Conservation (phyloP, 2,888 invertebrate genomes). For the Drosophila anomalata region DNA sequence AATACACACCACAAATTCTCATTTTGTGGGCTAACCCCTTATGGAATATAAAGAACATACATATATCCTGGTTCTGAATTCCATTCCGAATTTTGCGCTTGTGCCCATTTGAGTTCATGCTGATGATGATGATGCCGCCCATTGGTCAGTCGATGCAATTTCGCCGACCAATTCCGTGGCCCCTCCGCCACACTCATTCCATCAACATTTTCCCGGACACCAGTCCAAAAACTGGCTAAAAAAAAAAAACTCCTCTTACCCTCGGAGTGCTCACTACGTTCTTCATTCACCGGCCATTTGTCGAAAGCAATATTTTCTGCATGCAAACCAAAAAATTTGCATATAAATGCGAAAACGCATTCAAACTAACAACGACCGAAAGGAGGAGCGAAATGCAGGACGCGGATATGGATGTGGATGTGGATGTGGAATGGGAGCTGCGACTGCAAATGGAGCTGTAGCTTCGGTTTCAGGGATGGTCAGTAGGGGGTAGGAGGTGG, state of each 20-base stretch:
- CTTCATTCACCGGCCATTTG: constrained; percentile 63
- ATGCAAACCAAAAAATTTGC: constrained; percentile 77
- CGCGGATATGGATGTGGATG: constrained; percentile 29
- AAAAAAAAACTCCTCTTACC: constrained; percentile 21
- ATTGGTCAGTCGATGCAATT: constrained; percentile 56
- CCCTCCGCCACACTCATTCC: constrained; percentile 12
- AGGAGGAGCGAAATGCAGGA: constrained; percentile 49
- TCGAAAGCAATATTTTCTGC: constrained; percentile 74
- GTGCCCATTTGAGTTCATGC: constrained; percentile 30
- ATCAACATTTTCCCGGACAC: constrained; percentile 6
- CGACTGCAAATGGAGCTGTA: constrained; percentile 44
- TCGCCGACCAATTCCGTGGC: constrained; percentile 57
- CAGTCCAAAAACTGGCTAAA: constrained; percentile 24
- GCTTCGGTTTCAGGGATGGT: constrained; percentile 22
- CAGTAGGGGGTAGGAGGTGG: neutral
- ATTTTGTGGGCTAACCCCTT: constrained; percentile 13
- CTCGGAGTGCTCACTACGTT: neutral
- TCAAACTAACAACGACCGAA: constrained; percentile 70
- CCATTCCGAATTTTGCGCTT: constrained; percentile 32
- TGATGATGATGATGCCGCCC: constrained; percentile 42
- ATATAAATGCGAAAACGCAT: constrained; percentile 79
- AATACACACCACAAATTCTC: constrained; percentile 9
- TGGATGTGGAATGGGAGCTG: constrained; percentile 37
- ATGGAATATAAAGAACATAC: constrained; percentile 15
- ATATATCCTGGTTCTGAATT: constrained; percentile 34